Evolutionary conservation across 2,797 vertebrate genomes (phyloP).

Genomic region (Syngnathus acus): DNA sequence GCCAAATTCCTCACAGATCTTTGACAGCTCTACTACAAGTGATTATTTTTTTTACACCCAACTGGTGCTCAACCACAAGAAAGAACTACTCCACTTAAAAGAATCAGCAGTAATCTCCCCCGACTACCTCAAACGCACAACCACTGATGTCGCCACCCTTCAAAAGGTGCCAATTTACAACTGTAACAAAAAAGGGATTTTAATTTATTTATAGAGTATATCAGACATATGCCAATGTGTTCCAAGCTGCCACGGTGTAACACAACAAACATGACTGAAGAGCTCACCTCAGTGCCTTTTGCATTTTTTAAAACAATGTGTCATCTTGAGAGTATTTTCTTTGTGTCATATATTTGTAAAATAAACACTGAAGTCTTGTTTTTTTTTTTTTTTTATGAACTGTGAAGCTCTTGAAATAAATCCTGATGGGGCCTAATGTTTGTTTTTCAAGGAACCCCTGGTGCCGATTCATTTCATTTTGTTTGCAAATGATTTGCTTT

Average conservation of each 20-base stretch:
- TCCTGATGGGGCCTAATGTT: constrained; percentile 25
- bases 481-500: constrained; percentile 19
- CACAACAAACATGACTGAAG: background rate
- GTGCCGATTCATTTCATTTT: constrained; percentile 2
- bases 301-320: background rate
- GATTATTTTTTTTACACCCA: constrained; percentile 9
- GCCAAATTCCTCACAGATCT: constrained; percentile 46
- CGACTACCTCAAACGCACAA: constrained; percentile 38
- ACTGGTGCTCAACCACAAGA: constrained; percentile 21
- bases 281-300: background rate
- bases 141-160: constrained; percentile 19
- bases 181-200: background rate
- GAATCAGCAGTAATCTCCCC: constrained; percentile 26
- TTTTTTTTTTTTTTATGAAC: constrained; percentile 46
- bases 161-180: background rate
- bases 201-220: background rate
- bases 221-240: background rate
- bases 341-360: constrained; percentile 28
- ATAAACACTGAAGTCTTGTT: constrained; percentile 34
- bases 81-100: constrained; percentile 10
- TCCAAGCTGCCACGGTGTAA: background rate
- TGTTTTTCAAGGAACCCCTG: constrained; percentile 22
- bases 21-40: constrained; percentile 46
- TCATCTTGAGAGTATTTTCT: constrained; percentile 23
- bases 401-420: constrained; percentile 43